Evolutionary conservation across 2,113 vertebrate genomes (phyloP).

Genomic region (Falcunculus frontatus): DNA sequence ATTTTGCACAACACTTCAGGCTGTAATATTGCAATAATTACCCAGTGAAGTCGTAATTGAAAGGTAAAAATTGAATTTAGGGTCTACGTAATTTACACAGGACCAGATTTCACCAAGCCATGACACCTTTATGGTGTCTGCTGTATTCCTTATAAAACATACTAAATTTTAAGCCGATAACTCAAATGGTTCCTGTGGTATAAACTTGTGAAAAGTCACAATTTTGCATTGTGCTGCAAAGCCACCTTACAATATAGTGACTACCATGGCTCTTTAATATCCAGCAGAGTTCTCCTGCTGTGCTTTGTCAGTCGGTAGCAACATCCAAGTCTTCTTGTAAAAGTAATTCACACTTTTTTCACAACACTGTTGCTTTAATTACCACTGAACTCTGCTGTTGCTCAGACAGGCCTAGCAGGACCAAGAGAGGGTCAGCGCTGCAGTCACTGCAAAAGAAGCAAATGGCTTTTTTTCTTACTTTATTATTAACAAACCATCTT

Average conservation of each 20-base stretch:
- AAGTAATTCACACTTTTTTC: slow-evolving; percentile 89
- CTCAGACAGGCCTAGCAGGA: slow-evolving; percentile 82
- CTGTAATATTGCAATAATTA: slow-evolving; percentile 65
- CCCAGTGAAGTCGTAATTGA: slow-evolving; percentile 36
- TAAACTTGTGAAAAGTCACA: slow-evolving; percentile 81
- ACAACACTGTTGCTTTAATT: slow-evolving; percentile 86
- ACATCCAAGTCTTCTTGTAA: slow-evolving; percentile 79
- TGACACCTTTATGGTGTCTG: slow-evolving; percentile 55
- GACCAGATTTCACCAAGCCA: slow-evolving; percentile 25
- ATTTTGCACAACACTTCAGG: slow-evolving; percentile 29
- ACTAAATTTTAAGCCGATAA: slow-evolving; percentile 71
- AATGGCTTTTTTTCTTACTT: slow-evolving; percentile 77
- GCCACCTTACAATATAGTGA: slow-evolving; percentile 73
- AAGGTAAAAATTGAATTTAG: slow-evolving; percentile 47
- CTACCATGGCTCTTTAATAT: slow-evolving; percentile 78
- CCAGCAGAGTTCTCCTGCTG: slow-evolving; percentile 80
- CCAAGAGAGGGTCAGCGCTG: slow-evolving; percentile 76
- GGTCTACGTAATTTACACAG: slow-evolving; percentile 38
- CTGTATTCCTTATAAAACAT: not conserved
- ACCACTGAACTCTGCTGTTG: slow-evolving; percentile 79
- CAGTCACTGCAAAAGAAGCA: slow-evolving; percentile 77
- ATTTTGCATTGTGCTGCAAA: slow-evolving; percentile 79
- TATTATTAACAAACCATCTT: slow-evolving; percentile 79
- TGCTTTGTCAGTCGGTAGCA: slow-evolving; percentile 79
- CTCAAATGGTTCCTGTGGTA: slow-evolving; percentile 72